Conservation (phyloP, 2,113 vertebrate species). For the Zosterops japonicus region DNA sequence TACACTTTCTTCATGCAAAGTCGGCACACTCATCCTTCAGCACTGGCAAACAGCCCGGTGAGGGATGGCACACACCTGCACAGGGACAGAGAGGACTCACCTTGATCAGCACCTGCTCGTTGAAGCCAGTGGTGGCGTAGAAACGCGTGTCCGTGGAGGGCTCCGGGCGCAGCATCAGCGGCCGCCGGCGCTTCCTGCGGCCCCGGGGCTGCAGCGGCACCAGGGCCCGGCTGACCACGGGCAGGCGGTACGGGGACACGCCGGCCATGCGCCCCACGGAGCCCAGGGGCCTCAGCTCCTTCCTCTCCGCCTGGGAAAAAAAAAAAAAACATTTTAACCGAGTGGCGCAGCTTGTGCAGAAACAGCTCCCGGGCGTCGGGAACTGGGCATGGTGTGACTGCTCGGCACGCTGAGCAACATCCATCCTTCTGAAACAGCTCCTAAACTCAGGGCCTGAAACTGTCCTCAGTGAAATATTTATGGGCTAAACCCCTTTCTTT, state of each 20-base stretch:
- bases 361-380: rapidly evolving
- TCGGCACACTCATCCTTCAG: neutral
- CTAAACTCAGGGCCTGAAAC: neutral
- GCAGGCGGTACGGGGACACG: conserved; percentile 79
- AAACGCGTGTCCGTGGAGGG: conserved; percentile 71
- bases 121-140: conserved; percentile 75
- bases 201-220: conserved; percentile 77
- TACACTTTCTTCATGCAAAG: neutral
- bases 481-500: neutral
- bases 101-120: conserved; percentile 61
- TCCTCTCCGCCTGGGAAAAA: conserved; percentile 78
- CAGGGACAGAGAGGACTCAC: neutral
- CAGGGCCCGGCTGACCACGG: conserved; percentile 74
- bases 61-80: neutral
- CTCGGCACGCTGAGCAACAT: neutral
- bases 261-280: conserved; percentile 50
- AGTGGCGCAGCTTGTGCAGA: neutral
- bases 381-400: rapidly evolving
- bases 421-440: neutral
- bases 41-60: rapidly evolving
- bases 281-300: conserved; percentile 52
- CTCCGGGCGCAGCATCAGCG: neutral
- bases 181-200: conserved; percentile 55
- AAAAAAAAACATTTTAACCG: neutral
- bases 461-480: neutral